Base-by-base conservation (phyloP, 2,113 vertebrate genomes). In the Pomatorhinus ruficollis region DNA sequence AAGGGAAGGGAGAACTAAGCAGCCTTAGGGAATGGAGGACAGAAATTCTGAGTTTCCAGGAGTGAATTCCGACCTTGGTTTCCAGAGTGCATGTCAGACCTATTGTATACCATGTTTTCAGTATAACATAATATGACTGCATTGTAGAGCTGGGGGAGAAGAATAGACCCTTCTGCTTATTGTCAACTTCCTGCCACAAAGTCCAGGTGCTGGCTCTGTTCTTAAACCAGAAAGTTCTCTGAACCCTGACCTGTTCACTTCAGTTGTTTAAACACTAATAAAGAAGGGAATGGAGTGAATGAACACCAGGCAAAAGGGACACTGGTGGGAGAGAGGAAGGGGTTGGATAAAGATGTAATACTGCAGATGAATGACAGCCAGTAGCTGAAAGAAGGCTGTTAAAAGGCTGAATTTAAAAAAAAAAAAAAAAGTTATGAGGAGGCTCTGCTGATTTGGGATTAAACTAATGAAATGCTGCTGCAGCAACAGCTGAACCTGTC, bases 311-410 rank as follows among this genome's bases (percentile, higher is more conserved):
- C 64, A 63, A 79, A 92, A 92, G 28, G 53, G 50, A 54, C 44
- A 28, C 24, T 74, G 30, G 53, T 84, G 69, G 72, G 57, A 88
- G 56, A 93, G 71, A 88, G 44, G 39, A 88, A 69, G 33, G 4
- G 11, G 28, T 23, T 89, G 77, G 83, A 80, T 69, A 69, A 88
- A 85, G 68, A 83, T 80, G n/a, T 70, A 75, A 82, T 82, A 60
- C 63, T 94, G 74, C 70, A 64, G 59, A 60, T 70, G 74, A 87
- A 77, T 88, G 83, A 52, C 74, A 93, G 61, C 25, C 80, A 70
- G 75, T 84, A 89, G 85, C 65, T 71, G 59, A 91, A 53, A 40
- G 35, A 37, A 93, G 31, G 31, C 53, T 89, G 49, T 80, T 70
- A 79, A 93, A 95, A 87, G 63, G 61, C 72, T 42, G 57, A 21